phyloP scores from a whole-genome alignment of 2,797 vertebrate species.

The Cirrhinus molitorella region DNA sequence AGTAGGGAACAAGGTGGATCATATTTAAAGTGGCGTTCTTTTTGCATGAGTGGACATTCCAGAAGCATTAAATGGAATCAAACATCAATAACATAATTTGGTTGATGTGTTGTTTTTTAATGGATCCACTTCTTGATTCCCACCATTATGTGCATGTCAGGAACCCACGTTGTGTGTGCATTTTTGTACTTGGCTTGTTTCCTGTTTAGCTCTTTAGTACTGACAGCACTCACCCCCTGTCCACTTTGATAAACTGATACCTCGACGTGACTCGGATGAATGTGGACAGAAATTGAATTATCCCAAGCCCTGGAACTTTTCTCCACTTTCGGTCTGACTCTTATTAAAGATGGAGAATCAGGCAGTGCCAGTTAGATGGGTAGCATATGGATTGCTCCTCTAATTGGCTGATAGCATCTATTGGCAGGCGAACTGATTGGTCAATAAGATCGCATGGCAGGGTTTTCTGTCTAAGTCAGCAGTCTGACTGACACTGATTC shows the following conservation, averaged over 20 bases:
- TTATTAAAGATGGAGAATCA: constrained; percentile 52
- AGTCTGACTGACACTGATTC: constrained; percentile 29
- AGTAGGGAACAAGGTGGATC: neutral
- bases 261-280: constrained; percentile 43
- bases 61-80: neutral
- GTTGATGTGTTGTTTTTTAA: neutral
- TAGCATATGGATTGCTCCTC: constrained; percentile 50
- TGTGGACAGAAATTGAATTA: constrained; percentile 59
- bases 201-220: constrained; percentile 32
- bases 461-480: constrained; percentile 48
- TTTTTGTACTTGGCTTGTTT: constrained; percentile 25
- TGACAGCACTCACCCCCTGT: constrained; percentile 43
- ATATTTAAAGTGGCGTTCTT: neutral
- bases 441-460: constrained; percentile 33
- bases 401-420: constrained; percentile 56
- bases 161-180: constrained; percentile 10
- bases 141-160: neutral
- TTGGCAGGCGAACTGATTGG: constrained; percentile 40
- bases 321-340: constrained; percentile 39
- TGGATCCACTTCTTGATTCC: neutral
- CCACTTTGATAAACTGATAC: constrained; percentile 48
- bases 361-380: constrained; percentile 43
- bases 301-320: constrained; percentile 52
- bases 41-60: neutral
- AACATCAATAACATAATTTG: neutral